These are phyloP conservation scores for Callaeas wilsoni DNA, from an alignment of 2,113 vertebrate species.

Conservation along the genomic window DNA sequence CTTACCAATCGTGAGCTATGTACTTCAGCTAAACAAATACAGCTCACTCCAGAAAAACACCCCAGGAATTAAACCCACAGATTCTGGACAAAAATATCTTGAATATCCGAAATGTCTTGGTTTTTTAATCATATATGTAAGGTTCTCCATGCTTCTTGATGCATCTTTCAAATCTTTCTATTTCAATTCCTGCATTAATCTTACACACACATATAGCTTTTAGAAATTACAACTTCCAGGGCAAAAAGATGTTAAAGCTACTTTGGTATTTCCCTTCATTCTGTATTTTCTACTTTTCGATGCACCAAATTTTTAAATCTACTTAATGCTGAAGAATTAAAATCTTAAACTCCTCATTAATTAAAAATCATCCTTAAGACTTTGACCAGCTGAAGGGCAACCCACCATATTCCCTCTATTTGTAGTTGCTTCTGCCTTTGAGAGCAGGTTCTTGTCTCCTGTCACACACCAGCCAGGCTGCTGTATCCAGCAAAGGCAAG, in stretches of 20 bases:
- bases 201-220: not conserved
- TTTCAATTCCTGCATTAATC: not conserved
- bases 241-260: not conserved
- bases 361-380: not conserved
- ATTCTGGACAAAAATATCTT: not conserved
- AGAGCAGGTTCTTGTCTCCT: not conserved
- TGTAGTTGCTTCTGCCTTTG: not conserved
- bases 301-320: not conserved
- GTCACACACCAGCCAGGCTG: not conserved
- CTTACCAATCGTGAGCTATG: not conserved
- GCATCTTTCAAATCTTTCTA: not conserved
- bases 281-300: not conserved
- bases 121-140: not conserved
- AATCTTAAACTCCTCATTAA: not conserved
- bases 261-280: not conserved
- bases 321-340: not conserved
- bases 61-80: not conserved
- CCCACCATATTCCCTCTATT: not conserved
- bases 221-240: not conserved
- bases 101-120: not conserved
- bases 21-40: not conserved
- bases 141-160: not conserved
- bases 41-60: not conserved
- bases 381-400: not conserved
- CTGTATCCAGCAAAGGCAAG: not conserved